Evolutionary conservation across 2,113 vertebrate species (phyloP).

Genomic region (Jaculus jaculus): DNA sequence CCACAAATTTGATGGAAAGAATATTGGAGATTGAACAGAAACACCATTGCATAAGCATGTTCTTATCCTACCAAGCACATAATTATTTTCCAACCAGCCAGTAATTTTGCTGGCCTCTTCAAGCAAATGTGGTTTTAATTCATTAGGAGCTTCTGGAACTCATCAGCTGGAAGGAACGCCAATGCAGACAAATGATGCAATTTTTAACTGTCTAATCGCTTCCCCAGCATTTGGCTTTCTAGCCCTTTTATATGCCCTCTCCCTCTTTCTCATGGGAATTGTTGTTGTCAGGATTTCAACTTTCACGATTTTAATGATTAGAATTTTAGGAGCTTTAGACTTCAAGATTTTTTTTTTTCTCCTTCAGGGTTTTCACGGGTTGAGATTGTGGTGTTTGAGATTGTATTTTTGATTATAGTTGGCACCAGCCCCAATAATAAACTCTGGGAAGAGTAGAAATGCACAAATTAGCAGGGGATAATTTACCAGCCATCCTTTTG

Average conservation of each 20-base stretch:
- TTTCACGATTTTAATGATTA: background rate
- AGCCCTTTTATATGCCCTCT: accelerated
- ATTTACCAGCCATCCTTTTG: background rate
- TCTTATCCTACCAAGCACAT: background rate
- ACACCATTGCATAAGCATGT: background rate
- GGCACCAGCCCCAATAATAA: background rate
- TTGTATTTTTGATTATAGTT: no score
- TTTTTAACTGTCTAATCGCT: background rate
- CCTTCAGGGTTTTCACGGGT: background rate
- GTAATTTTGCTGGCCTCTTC: background rate
- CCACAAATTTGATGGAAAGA: background rate
- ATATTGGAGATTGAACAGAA: background rate
- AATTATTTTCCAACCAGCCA: background rate
- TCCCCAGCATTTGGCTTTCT: background rate
- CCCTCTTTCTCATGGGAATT: background rate
- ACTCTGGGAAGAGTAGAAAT: no score
- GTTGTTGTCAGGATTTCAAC: background rate
- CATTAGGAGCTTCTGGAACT: conserved; percentile 4
- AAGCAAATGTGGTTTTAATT: conserved; percentile 33
- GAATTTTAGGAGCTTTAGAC: background rate
- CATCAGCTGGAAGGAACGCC: background rate
- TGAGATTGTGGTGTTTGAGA: background rate
- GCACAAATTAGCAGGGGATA: no score
- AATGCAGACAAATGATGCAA: background rate
- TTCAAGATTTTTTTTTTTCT: background rate